Percentiles rank a stretch among this genome's conserved stretches.
Evolutionary conservation across 1,140 invertebrate species (phyloP).

Genomic region (Drosophila nikananu): DNA sequence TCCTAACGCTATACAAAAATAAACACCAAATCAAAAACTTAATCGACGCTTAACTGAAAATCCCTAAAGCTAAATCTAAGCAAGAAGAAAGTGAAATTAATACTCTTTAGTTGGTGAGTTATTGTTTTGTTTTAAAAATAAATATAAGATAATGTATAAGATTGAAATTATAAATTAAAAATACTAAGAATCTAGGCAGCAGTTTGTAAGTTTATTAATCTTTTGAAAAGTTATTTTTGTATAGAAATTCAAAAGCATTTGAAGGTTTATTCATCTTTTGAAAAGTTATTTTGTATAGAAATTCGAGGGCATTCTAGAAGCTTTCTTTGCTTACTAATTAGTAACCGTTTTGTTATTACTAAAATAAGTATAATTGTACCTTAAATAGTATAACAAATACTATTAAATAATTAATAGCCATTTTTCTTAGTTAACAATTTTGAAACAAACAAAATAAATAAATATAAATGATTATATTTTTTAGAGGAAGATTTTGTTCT

Average conservation of each 20-base stretch:
- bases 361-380: background rate
- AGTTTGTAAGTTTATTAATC: background rate
- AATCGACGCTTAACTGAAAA: conserved; percentile 36
- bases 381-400: background rate
- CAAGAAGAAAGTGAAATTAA: conserved; percentile 22
- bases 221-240: background rate
- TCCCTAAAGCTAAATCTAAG: conserved; percentile 4
- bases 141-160: background rate
- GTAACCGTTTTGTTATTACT: too few relatives aligned
- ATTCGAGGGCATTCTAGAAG: background rate
- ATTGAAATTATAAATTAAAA: background rate
- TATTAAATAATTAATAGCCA: background rate
- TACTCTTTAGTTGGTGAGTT: conserved; percentile 41
- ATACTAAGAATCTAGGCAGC: too few relatives aligned
- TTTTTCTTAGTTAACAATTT: background rate
- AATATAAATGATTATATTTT: background rate
- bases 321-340: background rate
- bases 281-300: background rate
- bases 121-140: background rate
- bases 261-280: too few relatives aligned
- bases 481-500: background rate
- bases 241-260: background rate
- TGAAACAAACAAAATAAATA: background rate
- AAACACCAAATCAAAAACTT: conserved; percentile 45
- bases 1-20: conserved; percentile 25